Conservation (phyloP, 2,797 vertebrate genomes). For the Falco rusticolus region DNA sequence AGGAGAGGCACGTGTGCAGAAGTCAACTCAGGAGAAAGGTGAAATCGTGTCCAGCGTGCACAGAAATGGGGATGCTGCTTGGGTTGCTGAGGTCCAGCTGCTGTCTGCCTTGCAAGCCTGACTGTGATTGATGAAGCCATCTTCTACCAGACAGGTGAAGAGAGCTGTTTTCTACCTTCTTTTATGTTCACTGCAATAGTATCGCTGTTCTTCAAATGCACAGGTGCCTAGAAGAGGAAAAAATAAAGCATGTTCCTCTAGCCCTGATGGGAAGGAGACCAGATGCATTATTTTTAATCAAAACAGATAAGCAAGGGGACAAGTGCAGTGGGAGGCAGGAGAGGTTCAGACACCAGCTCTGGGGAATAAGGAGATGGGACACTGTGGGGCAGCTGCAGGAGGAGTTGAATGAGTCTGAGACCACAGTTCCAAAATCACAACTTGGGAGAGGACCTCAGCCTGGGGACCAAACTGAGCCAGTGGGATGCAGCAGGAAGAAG, state of each 20-base stretch:
- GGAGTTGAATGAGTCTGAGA: not conserved
- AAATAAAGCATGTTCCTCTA: not conserved
- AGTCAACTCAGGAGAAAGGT: not conserved
- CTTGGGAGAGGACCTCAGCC: not conserved
- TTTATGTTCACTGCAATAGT: not conserved
- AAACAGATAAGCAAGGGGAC: not conserved
- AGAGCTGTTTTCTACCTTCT: not conserved
- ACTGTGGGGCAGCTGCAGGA: not conserved
- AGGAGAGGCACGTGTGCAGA: fast-evolving
- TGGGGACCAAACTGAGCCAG: not conserved
- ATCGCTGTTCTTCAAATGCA: not conserved
- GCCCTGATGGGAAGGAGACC: not conserved
- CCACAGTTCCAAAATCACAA: not conserved
- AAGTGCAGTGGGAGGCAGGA: not conserved
- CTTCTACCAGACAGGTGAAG: not conserved
- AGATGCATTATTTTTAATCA: not conserved
- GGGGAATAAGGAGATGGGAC: not conserved
- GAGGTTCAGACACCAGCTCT: not conserved
- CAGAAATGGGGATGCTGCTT: not conserved
- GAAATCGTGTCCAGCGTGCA: not conserved
- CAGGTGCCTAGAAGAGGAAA: not conserved
- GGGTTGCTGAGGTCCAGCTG: not conserved
- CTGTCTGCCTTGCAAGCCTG: not conserved
- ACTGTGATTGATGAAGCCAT: not conserved
- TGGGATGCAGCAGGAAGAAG: not conserved